Base-by-base conservation (phyloP, 2,797 vertebrate species). In the Channa striata region DNA sequence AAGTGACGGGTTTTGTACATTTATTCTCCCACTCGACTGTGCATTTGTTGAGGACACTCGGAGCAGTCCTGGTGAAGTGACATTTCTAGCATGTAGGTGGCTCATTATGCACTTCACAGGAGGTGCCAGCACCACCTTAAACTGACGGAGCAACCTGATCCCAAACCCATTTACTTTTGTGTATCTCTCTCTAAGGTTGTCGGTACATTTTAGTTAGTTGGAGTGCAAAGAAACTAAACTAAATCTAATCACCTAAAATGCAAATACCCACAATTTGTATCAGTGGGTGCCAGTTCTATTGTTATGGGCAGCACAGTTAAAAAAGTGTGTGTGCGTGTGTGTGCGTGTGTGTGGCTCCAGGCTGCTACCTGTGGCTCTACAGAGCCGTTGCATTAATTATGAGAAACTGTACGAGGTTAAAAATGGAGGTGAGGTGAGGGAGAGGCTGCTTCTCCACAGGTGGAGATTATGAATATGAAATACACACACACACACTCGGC, bases 311-410 rank as follows among this genome's bases (percentile, higher is more conserved):
- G 50, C 17, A 52, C 16, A 34, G 9, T 3, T 13, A 8, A 1
- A 40, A 40, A 14, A 17, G 52, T 64, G 25, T 11, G 39, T 39
- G 68, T 12, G 66, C 70, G 51, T 74, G 57, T 59, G 66, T 60
- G 67, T 65, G 61, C 54, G 57, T 57, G 60, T 69, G 68, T 69
- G 66, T 23, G 50, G 65, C 81, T 78, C 11, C 53, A 64, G 67
- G 77, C 57, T 59, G 40, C 36, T 63, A 77, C 77, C 57, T 82
- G 74, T 83, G 65, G 82, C 77, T 82, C 79, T 74, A 20, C 78
- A 67, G 60, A 75, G 44, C 56, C 40, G 67, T 62, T 74, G 71
- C 68, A 80, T 84, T 84, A 67, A 75, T 78, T 69, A 75, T 74
- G 36, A 77, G 49, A 39, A 74, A 61, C 17, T 34, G 46, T 54